Evolutionary conservation across 2,113 vertebrate genomes (phyloP).

Genomic region (Erpornis zantholeuca): DNA sequence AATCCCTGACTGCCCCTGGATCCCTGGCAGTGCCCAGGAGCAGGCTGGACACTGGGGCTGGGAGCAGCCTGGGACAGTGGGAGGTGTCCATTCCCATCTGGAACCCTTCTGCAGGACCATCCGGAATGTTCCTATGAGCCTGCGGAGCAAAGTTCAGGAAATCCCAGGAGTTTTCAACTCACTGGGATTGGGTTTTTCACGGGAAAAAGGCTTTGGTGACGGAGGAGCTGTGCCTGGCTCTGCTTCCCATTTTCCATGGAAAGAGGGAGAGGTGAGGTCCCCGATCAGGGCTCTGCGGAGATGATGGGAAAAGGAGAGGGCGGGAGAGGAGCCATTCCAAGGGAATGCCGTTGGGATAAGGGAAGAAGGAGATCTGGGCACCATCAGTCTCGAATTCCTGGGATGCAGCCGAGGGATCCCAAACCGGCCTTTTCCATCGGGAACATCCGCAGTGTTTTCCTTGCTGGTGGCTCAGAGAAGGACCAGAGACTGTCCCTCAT

Average conservation of each 20-base stretch:
- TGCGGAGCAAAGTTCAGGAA: background rate
- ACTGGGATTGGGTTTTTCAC: accelerated
- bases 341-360: background rate
- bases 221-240: accelerated
- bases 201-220: background rate
- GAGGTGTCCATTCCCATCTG: no score
- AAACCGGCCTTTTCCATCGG: accelerated
- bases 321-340: accelerated
- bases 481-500: background rate
- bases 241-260: accelerated
- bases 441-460: background rate
- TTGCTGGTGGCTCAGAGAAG: accelerated
- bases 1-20: no score
- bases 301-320: background rate
- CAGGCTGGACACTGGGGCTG: no score
- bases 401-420: background rate
- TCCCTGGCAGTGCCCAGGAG: no score
- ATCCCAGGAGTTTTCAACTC: background rate
- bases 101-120: background rate
- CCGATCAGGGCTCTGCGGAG: accelerated
- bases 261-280: background rate
- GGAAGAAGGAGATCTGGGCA: background rate
- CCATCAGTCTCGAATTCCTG: accelerated
- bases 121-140: background rate
- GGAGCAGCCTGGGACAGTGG: no score